A percentile compares a stretch with the other conserved stretches of the same genome.
Conservation (phyloP, 2,797 vertebrate genomes). For the Graptemys geographica region DNA sequence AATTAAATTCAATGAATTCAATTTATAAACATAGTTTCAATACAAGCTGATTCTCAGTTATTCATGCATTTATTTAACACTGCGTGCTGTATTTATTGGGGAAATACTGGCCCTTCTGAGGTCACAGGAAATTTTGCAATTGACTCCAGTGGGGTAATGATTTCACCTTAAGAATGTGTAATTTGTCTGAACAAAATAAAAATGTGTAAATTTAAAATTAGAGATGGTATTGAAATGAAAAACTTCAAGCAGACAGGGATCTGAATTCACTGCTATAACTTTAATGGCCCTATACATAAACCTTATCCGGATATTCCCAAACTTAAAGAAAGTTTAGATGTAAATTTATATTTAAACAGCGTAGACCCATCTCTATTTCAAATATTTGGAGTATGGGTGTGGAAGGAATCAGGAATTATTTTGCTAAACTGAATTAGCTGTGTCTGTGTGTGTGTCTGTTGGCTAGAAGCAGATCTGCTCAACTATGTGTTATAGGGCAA, state of each 20-base stretch:
- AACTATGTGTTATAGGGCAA: not conserved
- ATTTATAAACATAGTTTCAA: fast-evolving
- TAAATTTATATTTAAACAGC: not conserved
- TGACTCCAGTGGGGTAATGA: not conserved
- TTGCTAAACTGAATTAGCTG: not conserved
- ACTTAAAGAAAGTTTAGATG: fast-evolving
- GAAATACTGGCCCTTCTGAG: not conserved
- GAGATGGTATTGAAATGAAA: not conserved
- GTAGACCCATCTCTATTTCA: not conserved
- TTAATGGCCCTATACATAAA: not conserved
- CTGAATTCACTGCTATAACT: not conserved
- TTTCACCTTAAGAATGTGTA: fast-evolving
- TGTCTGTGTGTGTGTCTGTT: not conserved
- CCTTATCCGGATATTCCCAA: not conserved
- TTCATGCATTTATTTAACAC: not conserved
- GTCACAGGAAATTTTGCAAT: not conserved
- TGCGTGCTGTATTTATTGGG: not conserved
- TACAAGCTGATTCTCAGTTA: not conserved
- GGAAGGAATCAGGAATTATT: not conserved
- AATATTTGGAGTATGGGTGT: not conserved
- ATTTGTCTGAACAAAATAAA: not conserved
- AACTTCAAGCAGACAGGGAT: not conserved
- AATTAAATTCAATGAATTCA: fast-evolving
- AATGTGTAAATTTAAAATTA: not conserved
- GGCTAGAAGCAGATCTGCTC: not conserved